A percentile compares a stretch with the other conserved stretches of the same genome.
Evolutionary conservation across 2,797 vertebrate genomes (phyloP).

Genomic region (Meda fulgida): DNA sequence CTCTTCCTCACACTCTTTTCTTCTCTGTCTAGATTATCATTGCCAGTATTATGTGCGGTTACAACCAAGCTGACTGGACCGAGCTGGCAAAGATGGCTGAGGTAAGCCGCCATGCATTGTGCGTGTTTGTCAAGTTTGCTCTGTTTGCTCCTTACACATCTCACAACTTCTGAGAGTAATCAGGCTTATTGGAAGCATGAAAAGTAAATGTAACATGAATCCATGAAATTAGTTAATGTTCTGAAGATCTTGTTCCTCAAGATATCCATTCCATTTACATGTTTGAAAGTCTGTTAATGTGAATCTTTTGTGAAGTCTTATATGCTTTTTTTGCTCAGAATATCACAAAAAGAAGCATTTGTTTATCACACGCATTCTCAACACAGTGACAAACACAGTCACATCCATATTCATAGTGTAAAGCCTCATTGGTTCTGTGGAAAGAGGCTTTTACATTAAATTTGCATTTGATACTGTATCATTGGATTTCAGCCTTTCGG

Average conservation of each 20-base stretch:
- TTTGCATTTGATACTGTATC: slow-evolving; percentile 65
- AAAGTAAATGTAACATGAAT: slow-evolving; percentile 28
- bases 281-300: slow-evolving; percentile 33
- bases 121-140: slow-evolving; percentile 19
- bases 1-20: background rate
- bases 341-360: slow-evolving; percentile 30
- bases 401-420: slow-evolving; percentile 61
- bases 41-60: slow-evolving; percentile 84
- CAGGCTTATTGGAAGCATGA: slow-evolving; percentile 18
- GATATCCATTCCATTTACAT: slow-evolving; percentile 34
- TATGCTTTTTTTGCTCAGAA: background rate
- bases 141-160: slow-evolving; percentile 15
- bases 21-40: slow-evolving; percentile 76
- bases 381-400: slow-evolving; percentile 42
- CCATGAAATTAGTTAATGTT: slow-evolving; percentile 36
- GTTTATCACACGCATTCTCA: slow-evolving; percentile 21
- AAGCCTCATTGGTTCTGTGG: slow-evolving; percentile 63
- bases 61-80: slow-evolving; percentile 81
- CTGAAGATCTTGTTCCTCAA: slow-evolving; percentile 23
- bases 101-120: slow-evolving; percentile 65
- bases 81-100: slow-evolving; percentile 81
- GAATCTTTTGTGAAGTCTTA: background rate
- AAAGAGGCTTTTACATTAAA: slow-evolving; percentile 62
- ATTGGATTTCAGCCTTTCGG: slow-evolving; percentile 60
- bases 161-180: slow-evolving; percentile 23